Percentiles rank a stretch among this genome's conserved stretches.
These are phyloP conservation scores for Drosophila subsilvestris DNA, from an alignment of 2,888 invertebrate genomes.

Conservation along the genomic window DNA sequence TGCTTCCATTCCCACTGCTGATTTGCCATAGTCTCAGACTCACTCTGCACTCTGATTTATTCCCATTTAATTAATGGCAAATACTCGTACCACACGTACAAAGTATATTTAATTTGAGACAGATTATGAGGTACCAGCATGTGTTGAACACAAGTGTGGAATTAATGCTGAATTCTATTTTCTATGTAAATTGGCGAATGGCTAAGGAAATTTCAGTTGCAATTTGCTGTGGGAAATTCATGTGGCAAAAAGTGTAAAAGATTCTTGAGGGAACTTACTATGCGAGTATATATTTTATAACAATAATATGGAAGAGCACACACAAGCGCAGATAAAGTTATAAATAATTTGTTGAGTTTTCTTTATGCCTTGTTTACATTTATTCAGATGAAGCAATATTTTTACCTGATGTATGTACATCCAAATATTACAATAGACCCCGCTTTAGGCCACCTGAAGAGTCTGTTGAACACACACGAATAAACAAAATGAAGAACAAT, in stretches of 20 bases:
- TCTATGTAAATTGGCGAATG: conserved; percentile 51
- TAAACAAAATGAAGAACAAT: conserved; percentile 24
- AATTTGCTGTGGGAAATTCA: conserved; percentile 41
- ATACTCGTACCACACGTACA: not conserved
- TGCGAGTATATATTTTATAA: not conserved
- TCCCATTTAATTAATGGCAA: conserved; percentile 13
- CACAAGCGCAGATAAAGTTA: not conserved
- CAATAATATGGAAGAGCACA: not conserved
- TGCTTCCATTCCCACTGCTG: conserved; percentile 27
- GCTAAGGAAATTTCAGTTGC: conserved; percentile 17
- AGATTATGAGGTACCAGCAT: not conserved
- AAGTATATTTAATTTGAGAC: not conserved
- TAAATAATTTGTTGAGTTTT: conserved; percentile 1
- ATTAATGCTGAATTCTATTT: conserved; percentile 13
- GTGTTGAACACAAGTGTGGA: conserved; percentile 7
- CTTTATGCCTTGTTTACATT: not conserved
- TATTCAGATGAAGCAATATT: conserved; percentile 4
- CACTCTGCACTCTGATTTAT: conserved; percentile 13
- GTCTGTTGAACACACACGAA: conserved; percentile 28
- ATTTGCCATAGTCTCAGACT: conserved; percentile 20
- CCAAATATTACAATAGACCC: conserved; percentile 1
- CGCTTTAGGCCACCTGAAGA: conserved; percentile 25
- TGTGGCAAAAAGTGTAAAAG: not conserved
- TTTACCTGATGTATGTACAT: not conserved
- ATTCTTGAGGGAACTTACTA: too few species aligned